These are phyloP conservation scores for Aphelenchoides bicaudatus DNA, from an alignment of 2,888 invertebrate species.

Conservation along the genomic window DNA sequence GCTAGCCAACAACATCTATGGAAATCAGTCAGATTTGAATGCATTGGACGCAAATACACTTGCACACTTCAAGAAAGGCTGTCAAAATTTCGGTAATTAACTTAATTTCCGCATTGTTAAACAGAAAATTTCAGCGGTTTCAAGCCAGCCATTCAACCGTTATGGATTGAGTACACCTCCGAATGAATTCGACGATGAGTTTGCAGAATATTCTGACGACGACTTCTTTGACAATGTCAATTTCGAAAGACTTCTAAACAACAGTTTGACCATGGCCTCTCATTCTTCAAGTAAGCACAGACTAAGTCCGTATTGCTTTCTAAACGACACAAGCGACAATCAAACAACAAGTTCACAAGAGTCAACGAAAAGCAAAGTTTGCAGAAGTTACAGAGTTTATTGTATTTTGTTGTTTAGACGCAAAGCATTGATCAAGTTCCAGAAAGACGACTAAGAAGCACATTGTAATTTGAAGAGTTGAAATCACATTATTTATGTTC, in stretches of 20 bases:
- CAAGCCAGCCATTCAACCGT: neutral
- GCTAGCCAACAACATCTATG: neutral
- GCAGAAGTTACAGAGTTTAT: too few species aligned
- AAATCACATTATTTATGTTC: neutral
- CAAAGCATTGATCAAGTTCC: too few species aligned
- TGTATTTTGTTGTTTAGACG: too few species aligned
- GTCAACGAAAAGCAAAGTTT: too few species aligned
- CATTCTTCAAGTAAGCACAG: neutral
- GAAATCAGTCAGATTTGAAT: too few species aligned
- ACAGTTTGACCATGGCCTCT: slow-evolving; percentile 3
- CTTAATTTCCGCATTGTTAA: too few species aligned
- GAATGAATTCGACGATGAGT: slow-evolving; percentile 9
- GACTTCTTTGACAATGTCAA: neutral
- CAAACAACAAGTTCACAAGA: neutral
- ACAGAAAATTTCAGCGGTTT: too few species aligned
- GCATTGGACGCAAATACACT: too few species aligned
- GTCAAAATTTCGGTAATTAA: too few species aligned
- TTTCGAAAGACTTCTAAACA: slow-evolving; percentile 3
- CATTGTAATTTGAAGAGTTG: too few species aligned
- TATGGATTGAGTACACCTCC: neutral
- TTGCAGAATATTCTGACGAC: too few species aligned
- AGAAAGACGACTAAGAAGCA: too few species aligned
- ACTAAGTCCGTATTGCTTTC: neutral
- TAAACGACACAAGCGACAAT: neutral
- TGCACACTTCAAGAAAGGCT: neutral